Base-by-base conservation (phyloP, 53 echinoderm and acorn worm species). In the Stichopus horrens region DNA sequence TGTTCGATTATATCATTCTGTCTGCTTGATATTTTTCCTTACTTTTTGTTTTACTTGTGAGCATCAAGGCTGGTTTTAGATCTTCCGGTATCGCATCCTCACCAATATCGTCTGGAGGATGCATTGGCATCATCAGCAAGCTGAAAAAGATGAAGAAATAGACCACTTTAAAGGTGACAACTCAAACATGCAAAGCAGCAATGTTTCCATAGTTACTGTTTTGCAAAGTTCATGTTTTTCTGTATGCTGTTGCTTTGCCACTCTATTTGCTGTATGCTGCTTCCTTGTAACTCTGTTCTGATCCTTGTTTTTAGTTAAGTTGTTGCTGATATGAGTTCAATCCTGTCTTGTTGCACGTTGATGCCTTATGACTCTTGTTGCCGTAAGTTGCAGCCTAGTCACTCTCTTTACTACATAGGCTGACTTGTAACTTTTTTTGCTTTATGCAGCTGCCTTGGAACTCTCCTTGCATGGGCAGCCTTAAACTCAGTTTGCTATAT, bases 21-120 rank as follows among this genome's bases (percentile, higher is more conserved):
- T 37, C 37, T 37, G 37, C 37, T 37, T 1, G 37, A 37, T 37
- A 37, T 37, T 37, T 37, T 37, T 37, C 37, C 63, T 63, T 63
- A 63, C 63, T 89, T 73, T 96, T 96, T 18, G 79, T 57, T 76
- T 93, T 92, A 21, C 91, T 88, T 7, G 92, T 83, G 5, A 96
- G 88, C 68, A 93, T 76, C 54, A 96, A 90, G 5, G 93, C 90
- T 63, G 96, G 96, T 91, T 86, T 96, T 7, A 92, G 91, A 58
- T 86, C 93, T 7, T 57, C 54, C 23, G 86, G n/a, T 11, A 90
- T 87, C 23, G 87, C 51, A 13, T 94, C 93, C 4, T 84, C 92
- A 19, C 65, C 76, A 55, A 82, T 89, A 79, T 91, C 95, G 89
- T 95, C 96, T 10, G 76, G 88, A 11, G 91, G 92, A 55, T 87